Base-by-base conservation (phyloP, 1,140 invertebrate genomes). In the Formica exsecta region DNA sequence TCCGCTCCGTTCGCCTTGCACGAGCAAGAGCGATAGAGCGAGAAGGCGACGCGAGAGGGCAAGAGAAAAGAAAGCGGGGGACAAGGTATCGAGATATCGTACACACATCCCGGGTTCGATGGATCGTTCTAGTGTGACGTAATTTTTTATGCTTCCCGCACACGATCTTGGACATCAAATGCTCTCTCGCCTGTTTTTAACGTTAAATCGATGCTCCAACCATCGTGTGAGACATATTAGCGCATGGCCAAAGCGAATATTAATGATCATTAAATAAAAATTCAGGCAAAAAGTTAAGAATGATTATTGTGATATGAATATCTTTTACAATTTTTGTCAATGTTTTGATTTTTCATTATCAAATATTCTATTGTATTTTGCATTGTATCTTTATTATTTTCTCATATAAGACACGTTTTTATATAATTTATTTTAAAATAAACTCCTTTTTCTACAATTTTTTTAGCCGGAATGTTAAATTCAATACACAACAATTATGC, bases 41-140 rank as follows among this genome's bases (percentile, higher is more conserved):
- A 70, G 54, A 77, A 86, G 25, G 41, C 32, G 38, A 25, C 2
- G 66, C 7, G 54, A 61, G 68, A 79, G 57, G n/a, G 44, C 71
- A 38, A 68, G 41, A 65, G 71, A 44, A 19, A 5, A 19, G 74
- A 61, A 44, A 32, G 25, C 19, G 29, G 16, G 4, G 11, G 62
- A 25, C n/a, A 80, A 83, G 70, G 61, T 65, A 51, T 13, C 19
- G 71, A 77, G 77, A 79, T 51, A 89, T 70, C 75, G 68, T 22
- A 75, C 65, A 66, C 32, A 66, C 71, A 65, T 48, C 48, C 75
- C 57, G 3, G 8, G 44, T 38, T 86, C 80, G 81, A 13, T 57
- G 86, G 81, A 86, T 77, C 89, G 89, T 90, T 90, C 86, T 90
- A 76, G 66, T 76, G 88, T 90, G 74, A 89, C 74, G 79, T 85